Base-by-base conservation (phyloP, 1,140 invertebrate genomes). In the Pemphigus obesinymphae region DNA sequence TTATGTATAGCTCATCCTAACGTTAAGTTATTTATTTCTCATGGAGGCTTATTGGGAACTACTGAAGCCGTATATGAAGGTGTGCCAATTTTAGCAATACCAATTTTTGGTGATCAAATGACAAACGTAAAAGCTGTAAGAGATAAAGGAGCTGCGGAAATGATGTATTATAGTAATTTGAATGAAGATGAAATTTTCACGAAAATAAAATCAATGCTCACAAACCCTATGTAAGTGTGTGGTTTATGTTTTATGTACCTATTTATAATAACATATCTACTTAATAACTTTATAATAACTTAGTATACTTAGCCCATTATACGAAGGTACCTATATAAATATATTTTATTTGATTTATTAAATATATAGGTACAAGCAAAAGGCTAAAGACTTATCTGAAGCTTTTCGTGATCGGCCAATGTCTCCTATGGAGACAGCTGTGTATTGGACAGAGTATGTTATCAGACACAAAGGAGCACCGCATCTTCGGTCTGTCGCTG, bases 381-480 rank as follows among this genome's bases (percentile, higher is more conserved):
- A 87, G 53, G 89, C 88, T 0, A 88, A 89, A 83, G 84, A 86
- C 40, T 40, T 91, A 3, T 91, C 91, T 0, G 85, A 84, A 83
- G 85, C 88, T 4, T 91, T 90, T 86, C 87, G 86, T 29, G 90
- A 91, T 84, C 87, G 89, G 55, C 90, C 90, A 2, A 85, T 88
- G 84, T 85, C 86, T 7, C 87, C 90, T 0, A 82, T 90, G 58
- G 89, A 90, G 6, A 89, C 87, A 0, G 89, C 90, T 0, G 85
- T 90, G n/a, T 91, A 89, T 86, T 92, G 90, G 91, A 88, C 89
- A 0, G 90, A 91, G 84, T 91, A 91, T 83, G 86, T 86, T 3
- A 82, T 89, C 10, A 85, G 88, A 45, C 86, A 89, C 83, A 86
- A 87, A 82, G 88, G 88, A 23, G 88, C 88, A 11, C 81, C 84